Evolutionary conservation across 2,797 vertebrate genomes (phyloP).

Genomic region (Molossus molossus): DNA sequence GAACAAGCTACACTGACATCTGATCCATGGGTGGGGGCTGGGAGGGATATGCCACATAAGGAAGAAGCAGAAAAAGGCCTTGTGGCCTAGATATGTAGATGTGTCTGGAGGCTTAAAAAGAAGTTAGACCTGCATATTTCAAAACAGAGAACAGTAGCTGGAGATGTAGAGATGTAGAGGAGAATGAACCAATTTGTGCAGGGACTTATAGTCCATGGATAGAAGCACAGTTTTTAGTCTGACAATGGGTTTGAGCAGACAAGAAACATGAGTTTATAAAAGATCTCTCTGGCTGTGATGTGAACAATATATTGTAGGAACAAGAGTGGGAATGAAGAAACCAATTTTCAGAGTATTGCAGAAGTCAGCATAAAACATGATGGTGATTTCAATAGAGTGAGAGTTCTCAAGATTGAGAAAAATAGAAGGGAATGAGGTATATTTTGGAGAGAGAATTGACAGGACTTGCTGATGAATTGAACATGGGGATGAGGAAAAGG

Average conservation of each 20-base stretch:
- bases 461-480: slow-evolving; percentile 59
- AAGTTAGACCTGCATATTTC: not conserved
- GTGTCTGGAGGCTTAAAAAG: not conserved
- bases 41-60: not conserved
- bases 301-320: not conserved
- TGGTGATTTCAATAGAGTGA: not conserved
- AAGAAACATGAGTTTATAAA: not conserved
- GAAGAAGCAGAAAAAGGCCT: not conserved
- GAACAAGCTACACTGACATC: slow-evolving; percentile 3
- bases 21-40: not conserved
- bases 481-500: slow-evolving; percentile 33
- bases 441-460: slow-evolving; percentile 59
- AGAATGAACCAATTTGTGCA: not conserved
- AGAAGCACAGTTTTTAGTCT: not conserved
- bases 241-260: not conserved
- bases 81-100: not conserved
- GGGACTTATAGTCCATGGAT: not conserved
- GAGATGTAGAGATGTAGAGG: not conserved
- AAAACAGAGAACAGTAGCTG: not conserved
- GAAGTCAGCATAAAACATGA: not conserved
- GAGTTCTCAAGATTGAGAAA: slow-evolving; percentile 32
- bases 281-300: not conserved
- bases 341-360: not conserved
- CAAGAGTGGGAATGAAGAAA: slow-evolving; percentile 8
- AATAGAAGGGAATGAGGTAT: not conserved